Evolutionary conservation across 1,140 invertebrate species (phyloP).

Genomic region (Pectinophora gossypiella): DNA sequence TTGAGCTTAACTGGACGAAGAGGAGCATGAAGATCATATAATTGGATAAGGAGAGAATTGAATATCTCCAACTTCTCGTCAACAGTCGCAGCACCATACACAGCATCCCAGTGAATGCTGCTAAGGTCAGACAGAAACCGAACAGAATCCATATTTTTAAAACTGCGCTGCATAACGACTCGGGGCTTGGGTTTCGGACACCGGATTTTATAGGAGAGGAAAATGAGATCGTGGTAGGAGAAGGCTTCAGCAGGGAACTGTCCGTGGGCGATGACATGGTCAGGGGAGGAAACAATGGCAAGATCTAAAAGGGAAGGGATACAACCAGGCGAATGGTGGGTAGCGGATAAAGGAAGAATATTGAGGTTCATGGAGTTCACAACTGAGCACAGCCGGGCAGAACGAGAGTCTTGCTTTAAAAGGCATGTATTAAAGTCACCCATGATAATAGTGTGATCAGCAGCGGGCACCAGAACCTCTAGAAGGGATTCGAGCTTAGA

Average conservation of each 20-base stretch:
- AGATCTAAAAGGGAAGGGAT: background rate
- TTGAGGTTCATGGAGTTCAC: background rate
- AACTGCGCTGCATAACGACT: background rate
- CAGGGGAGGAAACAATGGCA: background rate
- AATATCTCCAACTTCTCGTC: background rate
- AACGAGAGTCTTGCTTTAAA: background rate
- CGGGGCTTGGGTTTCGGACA: background rate
- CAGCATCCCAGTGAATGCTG: background rate
- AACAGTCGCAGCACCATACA: background rate
- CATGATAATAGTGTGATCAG: background rate
- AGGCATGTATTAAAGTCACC: background rate
- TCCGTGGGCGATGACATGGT: background rate
- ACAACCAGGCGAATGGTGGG: background rate
- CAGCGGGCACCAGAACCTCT: background rate
- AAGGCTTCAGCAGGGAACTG: background rate
- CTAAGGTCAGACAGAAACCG: background rate
- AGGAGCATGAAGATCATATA: background rate
- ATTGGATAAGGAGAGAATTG: background rate
- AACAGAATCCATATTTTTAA: background rate
- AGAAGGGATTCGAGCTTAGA: background rate
- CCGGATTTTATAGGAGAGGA: background rate
- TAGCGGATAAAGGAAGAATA: background rate
- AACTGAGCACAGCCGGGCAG: background rate
- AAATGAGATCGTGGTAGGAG: background rate
- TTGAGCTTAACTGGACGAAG: background rate